Evolutionary conservation across 2,113 vertebrate species (phyloP).

Genomic region (Carassius carassius): DNA sequence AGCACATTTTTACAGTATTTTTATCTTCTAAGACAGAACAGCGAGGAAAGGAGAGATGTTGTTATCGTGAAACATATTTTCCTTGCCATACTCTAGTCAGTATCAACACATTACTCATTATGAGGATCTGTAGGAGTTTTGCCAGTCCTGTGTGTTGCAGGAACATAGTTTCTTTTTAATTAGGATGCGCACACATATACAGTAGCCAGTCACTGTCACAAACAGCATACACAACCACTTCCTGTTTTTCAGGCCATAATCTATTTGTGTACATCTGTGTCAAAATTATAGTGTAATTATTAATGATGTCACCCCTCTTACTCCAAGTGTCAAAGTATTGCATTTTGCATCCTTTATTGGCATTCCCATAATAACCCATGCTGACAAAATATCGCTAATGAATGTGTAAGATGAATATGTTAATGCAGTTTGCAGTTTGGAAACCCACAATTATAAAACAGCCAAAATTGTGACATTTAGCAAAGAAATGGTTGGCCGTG

Average conservation of each 20-base stretch:
- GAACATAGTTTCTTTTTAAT: conserved; percentile 1
- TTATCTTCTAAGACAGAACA: conserved; percentile 16
- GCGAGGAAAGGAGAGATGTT: neutral
- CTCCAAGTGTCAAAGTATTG: conserved; percentile 1
- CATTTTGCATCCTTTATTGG: conserved; percentile 53
- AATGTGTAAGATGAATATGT: conserved; percentile 66
- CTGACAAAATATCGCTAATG: conserved; percentile 61
- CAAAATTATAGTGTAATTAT: neutral
- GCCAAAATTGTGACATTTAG: conserved; percentile 66
- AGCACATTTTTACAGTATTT: neutral
- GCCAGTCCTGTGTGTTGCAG: neutral
- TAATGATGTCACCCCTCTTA: neutral
- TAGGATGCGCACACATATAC: neutral
- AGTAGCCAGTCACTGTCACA: neutral
- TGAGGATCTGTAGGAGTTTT: neutral
- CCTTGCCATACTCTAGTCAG: neutral
- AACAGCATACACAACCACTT: neutral
- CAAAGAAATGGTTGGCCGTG: conserved; percentile 48
- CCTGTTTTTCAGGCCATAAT: neutral
- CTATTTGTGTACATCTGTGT: neutral
- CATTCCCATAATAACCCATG: conserved; percentile 54
- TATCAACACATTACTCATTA: neutral
- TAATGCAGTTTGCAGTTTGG: conserved; percentile 60
- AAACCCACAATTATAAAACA: conserved; percentile 64
- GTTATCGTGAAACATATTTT: neutral